Conservation (phyloP, 2,113 vertebrate species). For the Merops nubicus region DNA sequence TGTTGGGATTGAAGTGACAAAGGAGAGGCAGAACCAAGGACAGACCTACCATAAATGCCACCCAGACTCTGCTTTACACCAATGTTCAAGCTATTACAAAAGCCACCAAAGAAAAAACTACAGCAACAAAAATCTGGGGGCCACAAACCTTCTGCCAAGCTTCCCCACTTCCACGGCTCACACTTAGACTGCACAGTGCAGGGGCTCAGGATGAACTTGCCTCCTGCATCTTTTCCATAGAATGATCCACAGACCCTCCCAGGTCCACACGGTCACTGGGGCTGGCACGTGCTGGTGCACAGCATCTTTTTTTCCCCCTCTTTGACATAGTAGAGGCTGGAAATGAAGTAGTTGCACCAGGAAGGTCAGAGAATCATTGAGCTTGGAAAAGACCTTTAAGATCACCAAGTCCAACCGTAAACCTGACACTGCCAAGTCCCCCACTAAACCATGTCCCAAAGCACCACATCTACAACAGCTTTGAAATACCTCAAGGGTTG, state of each 20-base stretch:
- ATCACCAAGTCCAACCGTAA: not conserved
- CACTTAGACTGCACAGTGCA: rapidly evolving
- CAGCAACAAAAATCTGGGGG: not conserved
- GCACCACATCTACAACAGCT: rapidly evolving
- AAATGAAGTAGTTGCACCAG: not conserved
- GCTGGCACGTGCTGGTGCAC: not conserved
- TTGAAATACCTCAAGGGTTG: not conserved
- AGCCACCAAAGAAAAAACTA: not conserved
- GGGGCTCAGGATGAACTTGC: not conserved
- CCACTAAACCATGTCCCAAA: not conserved
- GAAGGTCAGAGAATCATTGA: not conserved
- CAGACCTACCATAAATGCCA: not conserved
- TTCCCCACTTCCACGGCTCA: not conserved
- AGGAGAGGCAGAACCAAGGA: not conserved
- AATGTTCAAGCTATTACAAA: not conserved
- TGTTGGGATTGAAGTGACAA: not conserved
- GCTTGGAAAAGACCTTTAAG: not conserved
- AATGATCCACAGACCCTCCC: not conserved
- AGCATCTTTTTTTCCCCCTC: not conserved
- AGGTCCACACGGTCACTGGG: rapidly evolving
- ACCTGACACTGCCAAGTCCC: not conserved
- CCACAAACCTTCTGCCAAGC: not conserved
- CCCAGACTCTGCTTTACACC: not conserved
- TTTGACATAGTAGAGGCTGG: not conserved
- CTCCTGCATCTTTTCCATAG: not conserved